Evolutionary conservation across 2,888 invertebrate species (phyloP).

Genomic region (Zhuqinia jingwanae): DNA sequence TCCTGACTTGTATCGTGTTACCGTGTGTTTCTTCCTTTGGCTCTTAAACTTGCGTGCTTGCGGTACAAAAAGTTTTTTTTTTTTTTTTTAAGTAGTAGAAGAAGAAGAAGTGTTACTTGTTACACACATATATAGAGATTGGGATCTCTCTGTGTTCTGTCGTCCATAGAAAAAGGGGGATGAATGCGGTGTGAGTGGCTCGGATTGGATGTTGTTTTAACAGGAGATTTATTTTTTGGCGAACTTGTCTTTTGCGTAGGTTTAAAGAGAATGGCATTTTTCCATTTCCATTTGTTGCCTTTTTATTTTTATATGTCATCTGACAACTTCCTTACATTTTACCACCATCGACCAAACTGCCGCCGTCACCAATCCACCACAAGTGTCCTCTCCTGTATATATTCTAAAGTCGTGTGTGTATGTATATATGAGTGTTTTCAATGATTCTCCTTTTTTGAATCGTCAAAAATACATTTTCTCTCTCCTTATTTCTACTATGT

Average conservation of each 20-base stretch:
- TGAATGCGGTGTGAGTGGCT: background rate
- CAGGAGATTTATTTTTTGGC: conserved; percentile 61
- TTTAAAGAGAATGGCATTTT: conserved; percentile 64
- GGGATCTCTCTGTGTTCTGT: background rate
- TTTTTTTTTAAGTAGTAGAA: background rate
- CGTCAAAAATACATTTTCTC: background rate
- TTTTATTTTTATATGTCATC: conserved; percentile 1
- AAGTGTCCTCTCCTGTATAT: conserved; percentile 22
- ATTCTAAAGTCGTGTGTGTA: background rate
- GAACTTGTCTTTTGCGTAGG: conserved; percentile 61
- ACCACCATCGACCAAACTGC: conserved; percentile 1
- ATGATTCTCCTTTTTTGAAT: conserved; percentile 11
- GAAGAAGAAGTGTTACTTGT: too few species aligned
- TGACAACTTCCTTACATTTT: conserved; percentile 28
- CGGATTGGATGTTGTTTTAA: conserved; percentile 38
- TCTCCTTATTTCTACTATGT: too few species aligned
- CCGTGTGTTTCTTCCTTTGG: conserved; percentile 18
- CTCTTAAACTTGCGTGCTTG: background rate
- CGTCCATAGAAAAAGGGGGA: background rate
- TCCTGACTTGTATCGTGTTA: conserved; percentile 15
- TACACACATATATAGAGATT: background rate
- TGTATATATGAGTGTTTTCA: too few species aligned
- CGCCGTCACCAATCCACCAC: background rate
- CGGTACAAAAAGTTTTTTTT: background rate
- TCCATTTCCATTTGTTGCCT: conserved; percentile 49